Base-by-base conservation (phyloP, 2,888 invertebrate species). In the Pemphredon lugubris region DNA sequence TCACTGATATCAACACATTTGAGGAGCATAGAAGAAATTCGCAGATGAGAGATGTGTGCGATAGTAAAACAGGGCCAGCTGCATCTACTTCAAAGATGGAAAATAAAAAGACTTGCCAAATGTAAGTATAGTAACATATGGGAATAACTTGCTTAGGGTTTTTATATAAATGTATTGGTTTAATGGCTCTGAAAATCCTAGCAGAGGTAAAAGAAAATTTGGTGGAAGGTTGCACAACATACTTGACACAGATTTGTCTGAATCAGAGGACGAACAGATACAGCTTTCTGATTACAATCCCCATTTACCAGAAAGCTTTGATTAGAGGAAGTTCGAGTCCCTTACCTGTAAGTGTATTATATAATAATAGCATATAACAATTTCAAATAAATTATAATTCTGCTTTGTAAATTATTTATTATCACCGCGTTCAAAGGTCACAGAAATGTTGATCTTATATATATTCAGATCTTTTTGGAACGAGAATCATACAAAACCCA, bases 211-310 rank as follows among this genome's bases (percentile, higher is more conserved):
- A 39, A 6, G 6, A 70, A 51, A 37, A 47, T 21, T 84, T n/a
- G 83, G 84, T 20, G 79, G 77, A 45, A 84, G 71, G 20, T 83
- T n/a, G n/a, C n/a, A n/a, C n/a, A n/a, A n/a, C n/a, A n/a, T n/a
- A n/a, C n/a, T 82, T 51, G 79, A 83, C 59, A 77, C 82, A 20
- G 84, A 85, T 32, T 75, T 81, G 9, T 83, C 83, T 2, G 78
- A 75, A 0, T 75, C 73, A 16, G 68, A 75, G 4, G 59, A 53
- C 3, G 57, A 44, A 47, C 7, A 16, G 14, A 30, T 4, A 32
- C 2, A 47, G 1, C 6, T 40, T n/a, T 50, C 59, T 5, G 55
- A 65, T 11, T 37, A 2, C 0, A 48, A 71, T 42, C 58, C 45
- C 2, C 67, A 61, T 42, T 45, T 47, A 16, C 14, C 54, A 39